Evolutionary conservation across 2,113 vertebrate species (phyloP).

Genomic region (Craseonycteris thonglongyai): DNA sequence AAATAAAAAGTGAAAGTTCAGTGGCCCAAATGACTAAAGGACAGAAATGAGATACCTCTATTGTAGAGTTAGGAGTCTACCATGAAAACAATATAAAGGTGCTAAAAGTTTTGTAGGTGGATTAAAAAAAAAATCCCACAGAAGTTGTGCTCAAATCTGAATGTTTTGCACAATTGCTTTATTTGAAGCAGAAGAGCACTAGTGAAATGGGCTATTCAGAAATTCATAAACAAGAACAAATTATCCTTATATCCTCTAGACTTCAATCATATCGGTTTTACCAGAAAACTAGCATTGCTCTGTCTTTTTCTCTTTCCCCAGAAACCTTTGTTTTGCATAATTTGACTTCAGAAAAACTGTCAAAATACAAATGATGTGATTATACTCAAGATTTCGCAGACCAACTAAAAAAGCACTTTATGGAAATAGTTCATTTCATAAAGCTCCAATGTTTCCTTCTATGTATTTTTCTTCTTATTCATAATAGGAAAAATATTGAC

Average conservation of each 20-base stretch:
- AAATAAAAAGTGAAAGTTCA: background rate
- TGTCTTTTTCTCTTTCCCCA: slow-evolving; percentile 21
- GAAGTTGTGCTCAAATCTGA: slow-evolving; percentile 23
- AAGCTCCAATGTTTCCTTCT: background rate
- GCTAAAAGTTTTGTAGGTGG: background rate
- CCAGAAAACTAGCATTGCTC: slow-evolving; percentile 1
- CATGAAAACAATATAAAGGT: slow-evolving; percentile 23
- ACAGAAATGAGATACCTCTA: slow-evolving; percentile 14
- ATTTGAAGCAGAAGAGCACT: slow-evolving; percentile 28
- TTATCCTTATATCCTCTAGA: background rate
- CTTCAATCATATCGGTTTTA: slow-evolving; percentile 35
- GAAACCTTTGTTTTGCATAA: slow-evolving; percentile 26
- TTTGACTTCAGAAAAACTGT: slow-evolving; percentile 51
- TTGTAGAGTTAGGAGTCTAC: background rate
- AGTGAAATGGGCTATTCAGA: slow-evolving; percentile 50
- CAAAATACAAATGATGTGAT: slow-evolving; percentile 50
- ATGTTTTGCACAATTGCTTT: background rate
- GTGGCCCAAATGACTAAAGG: background rate
- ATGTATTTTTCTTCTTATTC: background rate
- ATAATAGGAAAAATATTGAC: background rate
- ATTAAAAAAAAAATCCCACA: background rate
- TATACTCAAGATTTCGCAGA: slow-evolving; percentile 32
- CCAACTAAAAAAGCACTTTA: slow-evolving; percentile 7
- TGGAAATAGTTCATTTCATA: slow-evolving; percentile 22
- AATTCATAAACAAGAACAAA: slow-evolving; percentile 51